Percentiles rank a stretch among this genome's conserved stretches.
These are phyloP conservation scores for Ictalurus furcatus DNA, from an alignment of 2,113 vertebrate species.

Conservation along the genomic window DNA sequence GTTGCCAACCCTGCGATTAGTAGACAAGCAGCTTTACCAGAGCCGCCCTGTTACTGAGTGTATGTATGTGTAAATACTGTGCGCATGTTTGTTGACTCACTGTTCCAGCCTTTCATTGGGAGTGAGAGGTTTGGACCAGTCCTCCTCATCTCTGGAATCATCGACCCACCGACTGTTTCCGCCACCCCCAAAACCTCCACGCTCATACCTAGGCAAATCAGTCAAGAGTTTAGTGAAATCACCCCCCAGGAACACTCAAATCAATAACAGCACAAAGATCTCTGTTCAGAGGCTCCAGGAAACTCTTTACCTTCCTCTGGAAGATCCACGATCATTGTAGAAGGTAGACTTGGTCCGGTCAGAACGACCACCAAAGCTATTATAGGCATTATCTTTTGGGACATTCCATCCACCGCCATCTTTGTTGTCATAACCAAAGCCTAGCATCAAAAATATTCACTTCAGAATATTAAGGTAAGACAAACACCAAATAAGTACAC, in stretches of 20 bases:
- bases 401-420: slow-evolving; percentile 86
- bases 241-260: background rate
- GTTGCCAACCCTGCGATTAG: no score
- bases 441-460: slow-evolving; percentile 34
- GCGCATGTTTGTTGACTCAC: slow-evolving; percentile 71
- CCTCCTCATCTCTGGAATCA: slow-evolving; percentile 87
- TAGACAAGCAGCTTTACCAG: no score
- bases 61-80: background rate
- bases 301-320: slow-evolving; percentile 80
- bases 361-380: slow-evolving; percentile 83
- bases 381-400: slow-evolving; percentile 84
- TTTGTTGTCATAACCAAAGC: slow-evolving; percentile 74
- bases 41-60: no score
- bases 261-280: background rate
- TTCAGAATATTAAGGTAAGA: background rate
- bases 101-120: slow-evolving; percentile 91
- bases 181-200: slow-evolving; percentile 83
- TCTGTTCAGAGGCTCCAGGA: background rate
- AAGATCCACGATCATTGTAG: slow-evolving; percentile 86
- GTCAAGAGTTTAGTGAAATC: background rate
- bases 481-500: background rate
- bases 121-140: slow-evolving; percentile 93
- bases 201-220: slow-evolving; percentile 67
- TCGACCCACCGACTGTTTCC: slow-evolving; percentile 92
- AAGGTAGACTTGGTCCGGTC: slow-evolving; percentile 89